Base-by-base conservation (phyloP, 2,113 vertebrate species). In the Phalacrocorax brasilianus region DNA sequence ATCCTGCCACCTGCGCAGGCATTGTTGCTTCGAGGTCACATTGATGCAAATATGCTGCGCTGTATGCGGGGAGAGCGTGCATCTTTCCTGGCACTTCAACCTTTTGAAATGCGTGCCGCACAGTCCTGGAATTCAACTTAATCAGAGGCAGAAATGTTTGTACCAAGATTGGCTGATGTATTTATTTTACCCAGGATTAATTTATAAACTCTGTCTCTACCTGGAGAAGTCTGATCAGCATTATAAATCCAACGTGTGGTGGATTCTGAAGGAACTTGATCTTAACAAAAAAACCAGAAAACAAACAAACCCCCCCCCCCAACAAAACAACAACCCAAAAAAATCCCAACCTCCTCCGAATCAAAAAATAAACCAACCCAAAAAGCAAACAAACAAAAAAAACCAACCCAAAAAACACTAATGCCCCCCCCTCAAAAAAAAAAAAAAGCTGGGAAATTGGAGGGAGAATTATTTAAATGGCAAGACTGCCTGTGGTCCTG, bases 151-250 rank as follows among this genome's bases (percentile, higher is more conserved):
- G 88, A 67, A 90, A 79, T 83, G 85, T 94, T 95, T 93, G 81
- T 88, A 73, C 88, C 59, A 14, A 85, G 95, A 82, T 71, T 73
- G 95, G 81, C 63, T 90, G 78, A 82, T 88, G 93, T 94, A 56
- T 94, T 95, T 94, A 76, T 96, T 95, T 96, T 94, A 94, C 81
- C 55, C 63, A 66, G 55, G 85, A 79, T 94, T 95, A 76, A 94
- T 96, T 89, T 91, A 90, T 94, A 93, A 89, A 91, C 74, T 92
- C 73, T 82, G 0, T 42, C 35, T 94, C 80, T 96, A 82, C 92
- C 82, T 91, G 85, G 59, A 80, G 93, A 88, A 68, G 71, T 95
- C 93, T 96, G 85, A 95, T 95, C 90, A 91, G 85, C 50, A 3
- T 80, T 90, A n/a, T 76, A 77, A 88, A 76, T 83, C 33, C 56